Percentiles rank a stretch among this genome's conserved stretches.
phyloP scores from a whole-genome alignment of 2,797 vertebrate species.

The Hoplostethus atlanticus region DNA sequence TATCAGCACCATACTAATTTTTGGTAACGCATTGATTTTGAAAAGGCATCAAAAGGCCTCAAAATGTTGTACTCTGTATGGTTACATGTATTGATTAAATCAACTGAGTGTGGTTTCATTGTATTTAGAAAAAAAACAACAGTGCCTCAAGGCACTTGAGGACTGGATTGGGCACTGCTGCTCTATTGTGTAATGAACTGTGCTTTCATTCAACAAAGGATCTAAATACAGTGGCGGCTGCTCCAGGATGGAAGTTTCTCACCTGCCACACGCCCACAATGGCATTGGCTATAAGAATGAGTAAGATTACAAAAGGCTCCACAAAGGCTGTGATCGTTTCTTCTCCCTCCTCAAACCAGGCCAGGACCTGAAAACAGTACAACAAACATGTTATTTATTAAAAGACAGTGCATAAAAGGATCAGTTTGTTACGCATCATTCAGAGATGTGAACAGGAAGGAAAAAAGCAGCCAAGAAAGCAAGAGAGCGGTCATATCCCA shows the following conservation, averaged over 20 bases:
- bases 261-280: constrained; percentile 99
- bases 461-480: background rate
- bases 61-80: too few species aligned
- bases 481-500: background rate
- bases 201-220: background rate
- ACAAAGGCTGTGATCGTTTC: constrained; percentile 99
- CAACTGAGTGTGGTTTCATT: too few species aligned
- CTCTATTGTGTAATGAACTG: too few species aligned
- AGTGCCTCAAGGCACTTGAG: background rate
- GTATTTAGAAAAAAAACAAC: too few species aligned
- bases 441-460: background rate
- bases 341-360: constrained; percentile 99
- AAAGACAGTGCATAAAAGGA: background rate
- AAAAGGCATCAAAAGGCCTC: background rate
- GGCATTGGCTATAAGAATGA: constrained; percentile 98
- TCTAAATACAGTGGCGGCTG: constrained; percentile 5
- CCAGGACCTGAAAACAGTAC: constrained; percentile 89
- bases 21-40: background rate
- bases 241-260: constrained; percentile 62
- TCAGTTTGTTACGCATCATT: background rate
- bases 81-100: too few species aligned
- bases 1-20: background rate
- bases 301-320: constrained; percentile 99
- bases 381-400: background rate
- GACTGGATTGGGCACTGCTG: too few species aligned